Evolutionary conservation across 2,113 vertebrate species (phyloP).

Genomic region (Rattus norvegicus): DNA sequence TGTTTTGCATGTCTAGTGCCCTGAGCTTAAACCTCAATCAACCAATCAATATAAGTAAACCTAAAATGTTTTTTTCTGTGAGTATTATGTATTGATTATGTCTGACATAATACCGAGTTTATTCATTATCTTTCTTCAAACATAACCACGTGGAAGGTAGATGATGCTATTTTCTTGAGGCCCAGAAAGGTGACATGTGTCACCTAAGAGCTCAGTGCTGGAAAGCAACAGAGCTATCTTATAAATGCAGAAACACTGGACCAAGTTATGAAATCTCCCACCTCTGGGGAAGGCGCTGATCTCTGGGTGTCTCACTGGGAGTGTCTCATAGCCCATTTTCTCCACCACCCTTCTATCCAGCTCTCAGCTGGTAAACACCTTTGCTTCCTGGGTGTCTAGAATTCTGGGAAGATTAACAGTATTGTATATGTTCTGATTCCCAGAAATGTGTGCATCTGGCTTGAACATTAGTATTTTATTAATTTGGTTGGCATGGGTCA

Average conservation of each 20-base stretch:
- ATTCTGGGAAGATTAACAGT: background rate
- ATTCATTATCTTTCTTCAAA: conserved; percentile 18
- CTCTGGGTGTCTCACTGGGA: background rate
- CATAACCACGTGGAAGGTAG: background rate
- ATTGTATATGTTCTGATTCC: background rate
- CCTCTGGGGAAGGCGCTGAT: background rate
- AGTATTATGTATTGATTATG: background rate
- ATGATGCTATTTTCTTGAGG: background rate
- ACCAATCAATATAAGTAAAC: background rate
- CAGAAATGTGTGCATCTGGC: background rate
- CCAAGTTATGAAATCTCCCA: background rate
- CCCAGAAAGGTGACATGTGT: background rate
- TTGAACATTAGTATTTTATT: background rate
- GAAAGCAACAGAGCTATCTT: background rate
- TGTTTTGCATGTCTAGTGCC: no score
- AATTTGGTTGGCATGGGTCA: background rate
- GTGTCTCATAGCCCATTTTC: background rate
- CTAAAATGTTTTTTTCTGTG: background rate
- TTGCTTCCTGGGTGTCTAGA: background rate
- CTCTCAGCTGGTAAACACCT: background rate
- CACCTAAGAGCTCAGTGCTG: background rate
- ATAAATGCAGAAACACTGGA: background rate
- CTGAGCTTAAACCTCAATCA: background rate
- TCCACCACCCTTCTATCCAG: background rate
- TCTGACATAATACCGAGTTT: background rate